phyloP scores from a whole-genome alignment of 2,888 invertebrate species.

The Dinocampus coccinellae region DNA sequence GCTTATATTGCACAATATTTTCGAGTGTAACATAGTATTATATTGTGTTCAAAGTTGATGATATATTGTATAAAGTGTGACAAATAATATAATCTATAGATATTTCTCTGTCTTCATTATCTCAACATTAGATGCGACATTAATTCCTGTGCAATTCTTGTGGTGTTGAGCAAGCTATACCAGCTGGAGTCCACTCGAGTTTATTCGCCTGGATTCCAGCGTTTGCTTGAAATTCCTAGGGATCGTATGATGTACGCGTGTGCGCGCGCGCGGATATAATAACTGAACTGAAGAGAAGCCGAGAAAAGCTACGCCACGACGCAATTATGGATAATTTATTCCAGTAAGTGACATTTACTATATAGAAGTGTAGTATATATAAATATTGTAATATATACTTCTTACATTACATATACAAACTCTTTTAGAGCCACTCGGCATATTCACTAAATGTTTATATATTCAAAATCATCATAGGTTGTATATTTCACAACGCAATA shows the following conservation, averaged over 20 bases:
- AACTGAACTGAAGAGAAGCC: neutral
- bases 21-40: neutral
- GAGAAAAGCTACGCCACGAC: neutral
- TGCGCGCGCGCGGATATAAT: neutral
- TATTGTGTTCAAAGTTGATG: neutral
- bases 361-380: neutral
- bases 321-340: slow-evolving; percentile 46
- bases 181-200: slow-evolving; percentile 11
- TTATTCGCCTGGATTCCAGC: slow-evolving; percentile 14
- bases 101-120: neutral
- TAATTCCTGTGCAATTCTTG: too few relatives aligned
- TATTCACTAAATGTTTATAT: neutral
- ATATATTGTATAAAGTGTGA: neutral
- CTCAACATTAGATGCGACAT: neutral
- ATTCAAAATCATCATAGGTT: neutral
- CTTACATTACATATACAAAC: neutral
- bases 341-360: slow-evolving; percentile 38
- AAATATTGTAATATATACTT: slow-evolving; percentile 9
- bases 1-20: too few relatives aligned
- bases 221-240: slow-evolving; percentile 3
- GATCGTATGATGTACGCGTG: neutral
- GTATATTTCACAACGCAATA: slow-evolving; percentile 20
- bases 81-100: neutral
- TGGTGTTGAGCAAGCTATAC: neutral
- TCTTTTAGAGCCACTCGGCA: neutral